Percentiles rank a stretch among this genome's conserved stretches.
Evolutionary conservation across 2,888 invertebrate species (phyloP).

Genomic region (Oligia latruncula): DNA sequence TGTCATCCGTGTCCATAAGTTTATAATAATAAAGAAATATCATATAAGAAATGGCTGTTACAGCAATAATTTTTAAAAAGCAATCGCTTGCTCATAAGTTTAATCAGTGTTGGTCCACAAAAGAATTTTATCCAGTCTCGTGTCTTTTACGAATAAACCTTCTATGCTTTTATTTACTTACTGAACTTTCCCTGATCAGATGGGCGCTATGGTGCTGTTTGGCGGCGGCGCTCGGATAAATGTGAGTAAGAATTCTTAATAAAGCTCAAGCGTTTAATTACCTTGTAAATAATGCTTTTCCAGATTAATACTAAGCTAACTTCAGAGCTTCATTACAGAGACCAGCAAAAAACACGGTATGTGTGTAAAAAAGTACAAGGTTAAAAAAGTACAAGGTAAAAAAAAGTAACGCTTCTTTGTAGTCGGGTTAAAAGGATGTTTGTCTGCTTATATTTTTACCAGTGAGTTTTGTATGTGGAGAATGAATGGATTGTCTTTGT

Average conservation of each 20-base stretch:
- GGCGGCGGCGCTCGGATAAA: background rate
- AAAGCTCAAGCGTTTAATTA: background rate
- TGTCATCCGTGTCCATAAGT: background rate
- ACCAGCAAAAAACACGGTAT: background rate
- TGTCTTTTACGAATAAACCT: background rate
- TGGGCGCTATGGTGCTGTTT: background rate
- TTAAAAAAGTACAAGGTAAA: background rate
- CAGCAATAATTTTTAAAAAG: background rate
- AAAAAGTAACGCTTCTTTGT: background rate
- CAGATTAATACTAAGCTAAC: background rate
- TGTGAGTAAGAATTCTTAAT: constrained; percentile 21
- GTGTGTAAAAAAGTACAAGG: background rate
- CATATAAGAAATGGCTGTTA: background rate
- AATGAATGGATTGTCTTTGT: background rate
- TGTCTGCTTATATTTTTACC: background rate
- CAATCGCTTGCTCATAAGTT: background rate
- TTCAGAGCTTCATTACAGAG: constrained; percentile 7
- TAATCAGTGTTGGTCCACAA: background rate
- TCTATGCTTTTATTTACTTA: background rate
- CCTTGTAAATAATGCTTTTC: constrained; percentile 9
- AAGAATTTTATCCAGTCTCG: background rate
- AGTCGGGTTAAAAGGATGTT: background rate
- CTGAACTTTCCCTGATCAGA: background rate
- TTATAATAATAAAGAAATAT: background rate
- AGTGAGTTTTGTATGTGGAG: background rate